Evolutionary conservation across 1,140 invertebrate species (phyloP).

Genomic region (Melipona quadrifasciata): DNA sequence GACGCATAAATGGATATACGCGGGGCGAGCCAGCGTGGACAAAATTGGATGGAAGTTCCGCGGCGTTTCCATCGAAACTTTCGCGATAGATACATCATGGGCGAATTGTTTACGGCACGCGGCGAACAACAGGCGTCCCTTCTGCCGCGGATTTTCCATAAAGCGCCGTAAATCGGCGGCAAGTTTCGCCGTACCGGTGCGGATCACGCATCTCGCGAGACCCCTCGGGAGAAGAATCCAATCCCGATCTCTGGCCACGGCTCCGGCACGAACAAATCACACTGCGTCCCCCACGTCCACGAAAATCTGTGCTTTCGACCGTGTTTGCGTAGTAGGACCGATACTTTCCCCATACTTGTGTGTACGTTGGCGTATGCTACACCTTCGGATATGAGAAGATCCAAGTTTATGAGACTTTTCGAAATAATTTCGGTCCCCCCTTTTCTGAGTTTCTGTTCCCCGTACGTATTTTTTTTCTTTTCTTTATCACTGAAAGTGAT

Average conservation of each 20-base stretch:
- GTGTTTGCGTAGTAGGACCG: background rate
- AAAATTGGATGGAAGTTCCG: slow-evolving; percentile 57
- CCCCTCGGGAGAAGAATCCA: slow-evolving; percentile 24
- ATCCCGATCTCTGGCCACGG: background rate
- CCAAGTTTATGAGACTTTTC: background rate
- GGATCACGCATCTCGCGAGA: background rate
- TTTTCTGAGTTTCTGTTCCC: background rate
- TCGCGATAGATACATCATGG: slow-evolving; percentile 43
- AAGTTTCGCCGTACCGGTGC: slow-evolving; percentile 3
- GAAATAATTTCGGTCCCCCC: background rate
- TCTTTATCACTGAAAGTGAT: too few species aligned
- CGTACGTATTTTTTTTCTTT: background rate
- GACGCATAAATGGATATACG: slow-evolving; percentile 31
- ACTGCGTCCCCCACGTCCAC: background rate
- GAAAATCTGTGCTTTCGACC: background rate
- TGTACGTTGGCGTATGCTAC: background rate
- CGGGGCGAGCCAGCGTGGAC: background rate
- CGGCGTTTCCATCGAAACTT: slow-evolving; percentile 60
- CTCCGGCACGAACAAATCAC: slow-evolving; percentile 38
- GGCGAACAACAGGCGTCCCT: background rate
- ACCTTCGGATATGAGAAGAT: background rate
- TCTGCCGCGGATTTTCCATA: slow-evolving; percentile 12
- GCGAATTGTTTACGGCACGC: slow-evolving; percentile 48
- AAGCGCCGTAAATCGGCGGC: slow-evolving; percentile 30
- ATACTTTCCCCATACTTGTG: background rate